Evolutionary conservation across 2,888 invertebrate genomes (phyloP).

Genomic region (Nomada fucata): DNA sequence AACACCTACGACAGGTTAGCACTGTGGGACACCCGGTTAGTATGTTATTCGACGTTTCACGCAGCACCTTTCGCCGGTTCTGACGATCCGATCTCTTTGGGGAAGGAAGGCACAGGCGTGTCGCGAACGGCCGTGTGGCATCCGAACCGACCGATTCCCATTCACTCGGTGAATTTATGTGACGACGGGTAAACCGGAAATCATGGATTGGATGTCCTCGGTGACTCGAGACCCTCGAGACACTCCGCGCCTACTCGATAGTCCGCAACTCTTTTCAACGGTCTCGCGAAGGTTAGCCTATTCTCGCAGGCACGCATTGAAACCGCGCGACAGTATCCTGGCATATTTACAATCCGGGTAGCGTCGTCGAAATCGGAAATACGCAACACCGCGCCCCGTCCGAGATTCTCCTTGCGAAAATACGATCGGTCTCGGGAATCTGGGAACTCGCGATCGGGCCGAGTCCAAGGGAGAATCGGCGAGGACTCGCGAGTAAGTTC

Average conservation of each 20-base stretch:
- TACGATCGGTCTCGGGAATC: not conserved
- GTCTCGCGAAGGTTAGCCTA: constrained; percentile 62
- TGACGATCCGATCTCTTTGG: constrained; percentile 70
- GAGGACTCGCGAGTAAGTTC: constrained; percentile 72
- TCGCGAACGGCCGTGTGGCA: constrained; percentile 70
- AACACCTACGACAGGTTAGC: constrained; percentile 59
- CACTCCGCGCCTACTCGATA: constrained; percentile 49
- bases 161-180: constrained; percentile 75
- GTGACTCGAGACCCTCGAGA: constrained; percentile 48
- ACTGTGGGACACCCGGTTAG: constrained; percentile 66
- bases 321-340: constrained; percentile 46
- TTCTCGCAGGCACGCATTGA: constrained; percentile 55
- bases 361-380: constrained; percentile 60
- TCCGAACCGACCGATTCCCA: constrained; percentile 74
- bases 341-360: constrained; percentile 59
- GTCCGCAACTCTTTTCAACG: constrained; percentile 60
- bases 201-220: constrained; percentile 75
- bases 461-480: not conserved
- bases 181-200: constrained; percentile 77
- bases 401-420: too few relatives aligned
- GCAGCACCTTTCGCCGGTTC: constrained; percentile 71
- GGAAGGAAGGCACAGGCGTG: constrained; percentile 61
- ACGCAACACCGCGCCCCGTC: constrained; percentile 37
- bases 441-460: not conserved
- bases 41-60: constrained; percentile 75